A percentile compares a stretch with the other conserved stretches of the same genome.
Conservation (phyloP, 2,888 invertebrate species). For the Aporophyla lueneburgensis region DNA sequence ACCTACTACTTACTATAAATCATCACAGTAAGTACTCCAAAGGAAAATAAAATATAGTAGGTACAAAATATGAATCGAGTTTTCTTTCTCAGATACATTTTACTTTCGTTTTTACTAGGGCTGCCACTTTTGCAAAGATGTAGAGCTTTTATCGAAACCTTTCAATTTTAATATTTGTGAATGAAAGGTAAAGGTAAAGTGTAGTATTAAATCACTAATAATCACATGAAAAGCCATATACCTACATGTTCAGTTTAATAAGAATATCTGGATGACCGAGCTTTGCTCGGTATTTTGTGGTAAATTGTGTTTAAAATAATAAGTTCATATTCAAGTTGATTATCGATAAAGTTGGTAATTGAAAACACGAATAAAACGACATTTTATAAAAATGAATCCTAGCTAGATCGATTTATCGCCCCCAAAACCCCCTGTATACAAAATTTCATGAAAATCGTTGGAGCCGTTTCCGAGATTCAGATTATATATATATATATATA, state of each 20-base stretch:
- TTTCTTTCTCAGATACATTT: slow-evolving; percentile 11
- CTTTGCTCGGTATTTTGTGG: too few species aligned
- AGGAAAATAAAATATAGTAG: neutral
- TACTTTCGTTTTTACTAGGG: slow-evolving; percentile 17
- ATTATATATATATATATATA: too few species aligned
- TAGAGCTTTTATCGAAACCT: neutral
- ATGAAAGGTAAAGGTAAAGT: neutral
- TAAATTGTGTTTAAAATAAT: too few species aligned
- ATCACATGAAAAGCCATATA: neutral
- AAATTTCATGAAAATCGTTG: too few species aligned
- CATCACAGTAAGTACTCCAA: slow-evolving; percentile 6
- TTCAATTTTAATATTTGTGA: neutral
- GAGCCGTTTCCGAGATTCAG: too few species aligned
- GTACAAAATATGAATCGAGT: slow-evolving; percentile 25
- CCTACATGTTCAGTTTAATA: neutral
- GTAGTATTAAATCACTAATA: neutral
- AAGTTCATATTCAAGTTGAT: too few species aligned
- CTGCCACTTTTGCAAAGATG: neutral
- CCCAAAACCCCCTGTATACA: too few species aligned
- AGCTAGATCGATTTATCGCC: too few species aligned
- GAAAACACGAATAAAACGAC: too few species aligned
- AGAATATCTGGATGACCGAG: too few species aligned
- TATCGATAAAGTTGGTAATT: too few species aligned
- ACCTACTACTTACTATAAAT: neutral
- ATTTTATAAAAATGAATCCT: too few species aligned